Evolutionary conservation across 2,888 invertebrate species (phyloP), one percentile per base, ranked within the genome.

Genomic region (Patella depressa): DNA sequence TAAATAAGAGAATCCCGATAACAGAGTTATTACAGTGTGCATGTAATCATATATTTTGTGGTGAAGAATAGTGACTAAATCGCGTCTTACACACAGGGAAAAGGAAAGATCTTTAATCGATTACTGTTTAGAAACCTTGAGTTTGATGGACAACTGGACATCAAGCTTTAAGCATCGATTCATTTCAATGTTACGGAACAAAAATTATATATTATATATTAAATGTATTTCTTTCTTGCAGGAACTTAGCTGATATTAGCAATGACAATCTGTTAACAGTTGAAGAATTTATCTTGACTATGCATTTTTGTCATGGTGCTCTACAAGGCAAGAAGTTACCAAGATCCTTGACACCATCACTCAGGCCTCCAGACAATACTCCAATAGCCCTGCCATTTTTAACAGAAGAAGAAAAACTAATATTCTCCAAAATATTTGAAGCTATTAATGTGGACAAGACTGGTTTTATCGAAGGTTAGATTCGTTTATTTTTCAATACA

Each of bases 281-380:
- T 53, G 85, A 87, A 73, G 91, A 91, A 85, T 91, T 91, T 82
- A 85, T 87, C 12, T 84, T 89, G 53, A 88, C 89, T 71, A 88
- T 91, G 88, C 89, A 89, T 81, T 84, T 91, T 55, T 86, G 89
- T 72, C 86, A 86, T 72, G 93, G 97, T 76, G 97, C 97, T 92
- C 93, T 98, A 29, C 95, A 96, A 74, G 97, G 97, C 2, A 94
- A 95, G 87, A 96, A 97, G 89, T 93, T 99, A 74, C 99, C 99
- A 0, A 95, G 95, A 88, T 93, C 93, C 3, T 93, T 99, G 85
- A 98, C 99, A 0, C 80, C 85, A 55, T 81, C 84, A 71, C 84
- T 89, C 75, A 80, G 81, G 73, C 84, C 85, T 9, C 83, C 81
- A 53, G 81, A 78, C n/a, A 78, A 78, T 65, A 72, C 81, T 15